A percentile compares a stretch with the other conserved stretches of the same genome.
phyloP scores from a whole-genome alignment of 2,888 invertebrate genomes.

The Theodoxus fluviatilis region DNA sequence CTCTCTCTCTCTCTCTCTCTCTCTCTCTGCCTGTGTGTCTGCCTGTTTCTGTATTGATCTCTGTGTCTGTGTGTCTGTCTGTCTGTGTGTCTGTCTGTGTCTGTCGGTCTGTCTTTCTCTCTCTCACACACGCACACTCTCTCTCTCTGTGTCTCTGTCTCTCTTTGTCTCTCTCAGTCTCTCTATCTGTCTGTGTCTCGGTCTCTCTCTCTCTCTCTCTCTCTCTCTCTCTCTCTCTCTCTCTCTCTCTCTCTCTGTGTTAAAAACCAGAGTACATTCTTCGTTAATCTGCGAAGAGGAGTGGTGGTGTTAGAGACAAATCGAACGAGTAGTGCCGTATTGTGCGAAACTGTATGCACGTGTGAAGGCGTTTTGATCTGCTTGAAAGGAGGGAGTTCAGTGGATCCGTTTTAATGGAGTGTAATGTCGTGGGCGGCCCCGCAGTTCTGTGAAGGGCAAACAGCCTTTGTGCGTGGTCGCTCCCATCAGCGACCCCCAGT shows the following conservation, averaged over 20 bases:
- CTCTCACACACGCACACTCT: background rate
- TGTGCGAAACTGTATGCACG: no score
- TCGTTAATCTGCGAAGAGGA: no score
- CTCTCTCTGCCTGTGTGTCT: background rate
- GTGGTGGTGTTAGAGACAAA: no score
- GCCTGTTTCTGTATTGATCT: background rate
- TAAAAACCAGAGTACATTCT: no score
- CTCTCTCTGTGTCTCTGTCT: constrained; percentile 17
- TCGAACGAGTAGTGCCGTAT: no score
- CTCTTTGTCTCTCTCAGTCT: constrained; percentile 14
- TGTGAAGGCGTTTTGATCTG: no score
- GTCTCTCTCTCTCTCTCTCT: constrained; percentile 18
- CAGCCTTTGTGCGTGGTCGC: no score
- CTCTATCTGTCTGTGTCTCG: constrained; percentile 1
- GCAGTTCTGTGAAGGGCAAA: no score
- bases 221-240: constrained; percentile 1
- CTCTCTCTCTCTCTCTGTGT: background rate
- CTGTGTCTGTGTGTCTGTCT: background rate
- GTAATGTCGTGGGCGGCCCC: no score
- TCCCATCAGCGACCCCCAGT: no score
- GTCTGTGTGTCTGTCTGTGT: constrained; percentile 1
- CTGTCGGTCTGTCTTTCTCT: background rate
- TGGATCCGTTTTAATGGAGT: no score
- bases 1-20: constrained; percentile 16
- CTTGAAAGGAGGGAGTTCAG: no score